Percentiles rank a stretch among this genome's conserved stretches.
These are phyloP conservation scores for Lota lota DNA, from an alignment of 2,113 vertebrate genomes.

Conservation along the genomic window DNA sequence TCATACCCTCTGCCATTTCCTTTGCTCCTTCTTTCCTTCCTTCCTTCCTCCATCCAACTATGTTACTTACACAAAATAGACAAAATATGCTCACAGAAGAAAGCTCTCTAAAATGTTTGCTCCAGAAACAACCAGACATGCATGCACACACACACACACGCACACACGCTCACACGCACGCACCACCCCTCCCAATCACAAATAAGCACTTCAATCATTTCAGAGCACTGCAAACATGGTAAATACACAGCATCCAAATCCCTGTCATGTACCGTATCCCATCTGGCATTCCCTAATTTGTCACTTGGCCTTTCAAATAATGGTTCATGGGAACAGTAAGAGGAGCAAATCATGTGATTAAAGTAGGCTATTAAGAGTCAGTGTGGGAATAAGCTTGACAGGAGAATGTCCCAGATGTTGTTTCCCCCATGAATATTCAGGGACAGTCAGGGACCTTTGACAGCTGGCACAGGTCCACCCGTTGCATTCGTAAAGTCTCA, in stretches of 20 bases:
- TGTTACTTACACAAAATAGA: not conserved
- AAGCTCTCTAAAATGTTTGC: not conserved
- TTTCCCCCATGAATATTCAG: constrained; percentile 47
- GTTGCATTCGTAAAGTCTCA: constrained; percentile 38
- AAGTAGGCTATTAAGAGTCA: constrained; percentile 33
- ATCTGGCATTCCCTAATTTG: constrained; percentile 44
- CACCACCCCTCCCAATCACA: not conserved
- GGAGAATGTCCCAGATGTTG: constrained; percentile 56
- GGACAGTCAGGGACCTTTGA: constrained; percentile 29
- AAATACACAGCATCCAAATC: constrained; percentile 18
- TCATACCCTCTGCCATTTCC: not conserved
- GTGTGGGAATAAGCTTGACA: constrained; percentile 49
- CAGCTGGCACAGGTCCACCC: constrained; percentile 41
- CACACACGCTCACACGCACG: not conserved
- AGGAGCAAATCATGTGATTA: constrained; percentile 52
- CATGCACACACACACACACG: not conserved
- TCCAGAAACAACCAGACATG: not conserved
- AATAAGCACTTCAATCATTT: not conserved
- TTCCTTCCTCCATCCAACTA: not conserved
- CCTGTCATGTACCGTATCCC: constrained; percentile 26
- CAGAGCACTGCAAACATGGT: not conserved
- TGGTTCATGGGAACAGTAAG: constrained; percentile 26
- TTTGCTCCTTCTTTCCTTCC: not conserved
- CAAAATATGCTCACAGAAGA: not conserved
- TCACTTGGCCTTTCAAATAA: constrained; percentile 53